Conservation (phyloP, 2,113 vertebrate genomes). For the Ovibos moschatus region DNA sequence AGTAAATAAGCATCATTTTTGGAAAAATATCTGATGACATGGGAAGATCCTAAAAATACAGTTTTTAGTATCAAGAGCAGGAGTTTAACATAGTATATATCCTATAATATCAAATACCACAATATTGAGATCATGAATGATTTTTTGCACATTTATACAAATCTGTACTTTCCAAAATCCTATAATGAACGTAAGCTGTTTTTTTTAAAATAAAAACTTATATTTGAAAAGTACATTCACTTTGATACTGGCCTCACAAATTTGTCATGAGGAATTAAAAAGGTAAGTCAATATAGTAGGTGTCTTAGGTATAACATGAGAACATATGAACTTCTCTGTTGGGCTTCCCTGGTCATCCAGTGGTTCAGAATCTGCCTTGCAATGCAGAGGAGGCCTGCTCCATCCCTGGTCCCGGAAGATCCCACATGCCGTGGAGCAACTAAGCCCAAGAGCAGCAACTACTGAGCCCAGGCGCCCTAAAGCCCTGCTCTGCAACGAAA, state of each 20-base stretch:
- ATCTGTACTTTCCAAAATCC: not conserved
- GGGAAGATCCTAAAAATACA: not conserved
- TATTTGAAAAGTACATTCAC: not conserved
- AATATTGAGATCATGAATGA: not conserved
- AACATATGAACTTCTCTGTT: not conserved
- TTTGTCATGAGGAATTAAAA: not conserved
- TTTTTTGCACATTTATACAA: not conserved
- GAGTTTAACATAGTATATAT: not conserved
- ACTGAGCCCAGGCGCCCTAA: not conserved
- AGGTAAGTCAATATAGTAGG: not conserved
- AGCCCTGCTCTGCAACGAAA: not conserved
- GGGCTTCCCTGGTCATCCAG: not conserved
- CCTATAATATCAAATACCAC: not conserved
- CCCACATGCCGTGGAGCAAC: not conserved
- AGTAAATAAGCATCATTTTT: not conserved
- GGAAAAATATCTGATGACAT: not conserved
- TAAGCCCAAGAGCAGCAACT: not conserved
- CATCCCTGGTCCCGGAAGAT: not conserved
- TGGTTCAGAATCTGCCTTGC: not conserved
- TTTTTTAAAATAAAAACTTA: not conserved
- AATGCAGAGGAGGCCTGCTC: not conserved
- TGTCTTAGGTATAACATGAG: not conserved
- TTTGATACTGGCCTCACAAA: not conserved
- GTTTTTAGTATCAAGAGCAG: not conserved
- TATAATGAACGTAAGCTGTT: not conserved